phyloP scores from a whole-genome alignment of 2,888 invertebrate species.

The Drosophila ochracea region DNA sequence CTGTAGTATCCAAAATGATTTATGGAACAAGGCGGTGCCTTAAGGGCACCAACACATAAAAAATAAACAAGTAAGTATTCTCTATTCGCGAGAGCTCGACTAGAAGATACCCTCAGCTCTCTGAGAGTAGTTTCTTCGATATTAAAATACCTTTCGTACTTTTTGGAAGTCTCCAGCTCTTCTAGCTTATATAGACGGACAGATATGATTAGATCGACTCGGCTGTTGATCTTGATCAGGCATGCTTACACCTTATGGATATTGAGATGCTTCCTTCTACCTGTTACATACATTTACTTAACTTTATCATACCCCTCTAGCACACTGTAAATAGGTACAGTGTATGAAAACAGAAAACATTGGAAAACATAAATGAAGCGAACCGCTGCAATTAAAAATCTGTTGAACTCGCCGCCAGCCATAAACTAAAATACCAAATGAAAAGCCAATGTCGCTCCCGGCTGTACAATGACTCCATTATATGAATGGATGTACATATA shows the following conservation, averaged over 20 bases:
- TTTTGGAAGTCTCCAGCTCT: neutral
- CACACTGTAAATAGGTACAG: neutral
- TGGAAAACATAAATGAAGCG: slow-evolving; percentile 57
- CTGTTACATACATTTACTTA: neutral
- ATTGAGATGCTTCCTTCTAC: neutral
- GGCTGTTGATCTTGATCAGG: neutral
- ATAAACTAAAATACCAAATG: slow-evolving; percentile 45
- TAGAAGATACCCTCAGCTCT: neutral
- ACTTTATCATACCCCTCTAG: neutral
- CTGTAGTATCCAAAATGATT: slow-evolving; percentile 47
- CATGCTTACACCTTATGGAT: neutral
- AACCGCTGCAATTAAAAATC: slow-evolving; percentile 72
- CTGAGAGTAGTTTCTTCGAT: neutral
- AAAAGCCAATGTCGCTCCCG: slow-evolving; percentile 28
- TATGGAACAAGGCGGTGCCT: slow-evolving; percentile 55
- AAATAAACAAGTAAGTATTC: slow-evolving; percentile 9
- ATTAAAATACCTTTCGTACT: neutral
- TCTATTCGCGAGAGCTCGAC: neutral
- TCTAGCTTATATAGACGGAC: neutral
- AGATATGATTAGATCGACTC: neutral
- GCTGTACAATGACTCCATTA: slow-evolving; percentile 7
- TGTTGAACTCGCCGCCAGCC: slow-evolving; percentile 69
- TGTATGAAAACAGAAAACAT: slow-evolving; percentile 40
- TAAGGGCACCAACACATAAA: slow-evolving; percentile 26
- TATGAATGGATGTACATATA: neutral